Conservation (phyloP, 2,888 invertebrate genomes). For the Caenorhabditis panamensis region DNA sequence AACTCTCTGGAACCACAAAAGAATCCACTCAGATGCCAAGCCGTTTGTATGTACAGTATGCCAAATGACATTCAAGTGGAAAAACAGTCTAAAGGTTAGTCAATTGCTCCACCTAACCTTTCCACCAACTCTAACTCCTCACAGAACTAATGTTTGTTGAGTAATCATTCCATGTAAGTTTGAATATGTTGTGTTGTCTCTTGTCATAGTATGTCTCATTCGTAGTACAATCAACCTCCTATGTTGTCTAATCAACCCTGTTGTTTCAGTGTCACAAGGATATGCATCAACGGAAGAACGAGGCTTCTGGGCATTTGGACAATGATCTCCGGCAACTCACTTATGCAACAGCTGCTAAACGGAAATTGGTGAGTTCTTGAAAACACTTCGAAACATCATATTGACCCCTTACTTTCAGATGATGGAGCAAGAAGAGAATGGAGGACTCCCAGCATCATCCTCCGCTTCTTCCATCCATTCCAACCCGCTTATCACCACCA, state of each 20-base stretch:
- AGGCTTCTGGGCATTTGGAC: constrained; percentile 73
- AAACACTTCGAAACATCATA: no score
- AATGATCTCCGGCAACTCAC: constrained; percentile 77
- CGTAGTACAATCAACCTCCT: no score
- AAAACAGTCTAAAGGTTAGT: constrained; percentile 78
- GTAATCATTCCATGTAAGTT: constrained; percentile 40
- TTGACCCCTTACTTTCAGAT: constrained; percentile 30
- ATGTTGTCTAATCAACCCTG: background rate
- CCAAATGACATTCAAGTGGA: constrained; percentile 81
- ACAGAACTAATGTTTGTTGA: constrained; percentile 30
- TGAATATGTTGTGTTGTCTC: constrained; percentile 37
- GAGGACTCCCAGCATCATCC: constrained; percentile 53
- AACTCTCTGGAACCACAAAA: constrained; percentile 81
- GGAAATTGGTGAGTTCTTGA: constrained; percentile 67
- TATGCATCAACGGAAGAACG: constrained; percentile 81
- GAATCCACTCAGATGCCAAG: constrained; percentile 80
- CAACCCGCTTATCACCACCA: constrained; percentile 70
- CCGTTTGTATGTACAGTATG: constrained; percentile 81
- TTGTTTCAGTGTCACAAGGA: constrained; percentile 74
- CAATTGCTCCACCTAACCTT: constrained; percentile 4
- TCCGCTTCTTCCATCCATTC: constrained; percentile 54
- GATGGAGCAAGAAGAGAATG: constrained; percentile 60
- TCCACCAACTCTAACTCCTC: constrained; percentile 29
- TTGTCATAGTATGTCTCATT: no score
- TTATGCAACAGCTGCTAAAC: constrained; percentile 80